Evolutionary conservation across 92 coral and sea anemone species (phyloP).

Genomic region (Paragorgia papillata): DNA sequence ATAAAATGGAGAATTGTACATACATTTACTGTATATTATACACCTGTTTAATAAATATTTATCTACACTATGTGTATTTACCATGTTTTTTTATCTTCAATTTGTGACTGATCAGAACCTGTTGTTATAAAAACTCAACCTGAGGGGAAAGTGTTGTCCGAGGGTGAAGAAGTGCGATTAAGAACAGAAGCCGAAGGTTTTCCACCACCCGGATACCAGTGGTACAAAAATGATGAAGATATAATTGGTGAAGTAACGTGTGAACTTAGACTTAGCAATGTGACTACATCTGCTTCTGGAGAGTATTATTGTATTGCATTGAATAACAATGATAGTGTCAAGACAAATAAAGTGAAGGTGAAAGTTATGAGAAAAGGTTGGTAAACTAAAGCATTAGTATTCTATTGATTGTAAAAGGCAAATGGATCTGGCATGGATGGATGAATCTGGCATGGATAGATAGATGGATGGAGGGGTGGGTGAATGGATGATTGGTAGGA

Average conservation of each 20-base stretch:
- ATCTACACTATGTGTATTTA: too few relatives aligned
- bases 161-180: conserved; percentile 60
- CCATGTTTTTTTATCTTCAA: too few relatives aligned
- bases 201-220: conserved; percentile 78
- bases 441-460: too few relatives aligned
- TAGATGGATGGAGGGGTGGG: too few relatives aligned
- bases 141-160: conserved; percentile 63
- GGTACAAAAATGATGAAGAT: conserved; percentile 74
- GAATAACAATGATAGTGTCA: conserved; percentile 62
- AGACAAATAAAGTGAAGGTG: conserved; percentile 70
- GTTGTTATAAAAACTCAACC: conserved; percentile 85
- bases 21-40: too few relatives aligned
- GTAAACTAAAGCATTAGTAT: background rate
- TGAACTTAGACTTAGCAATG: conserved; percentile 59
- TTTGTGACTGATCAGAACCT: conserved; percentile 64
- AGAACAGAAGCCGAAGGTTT: conserved; percentile 74
- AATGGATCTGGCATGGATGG: too few relatives aligned
- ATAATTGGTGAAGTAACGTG: conserved; percentile 71
- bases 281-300: conserved; percentile 60
- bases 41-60: too few relatives aligned
- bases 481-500: too few relatives aligned
- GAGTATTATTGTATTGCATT: conserved; percentile 67
- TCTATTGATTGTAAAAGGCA: too few relatives aligned
- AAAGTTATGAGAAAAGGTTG: conserved; percentile 49
- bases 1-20: too few relatives aligned